These are phyloP conservation scores for Bombyx mori DNA, from an alignment of 1,140 invertebrate species.

Conservation along the genomic window ASM3026992v2 NC_085108.1:6337501-6338000, in stretches of 20 bases:
- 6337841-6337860: conserved; percentile 81
- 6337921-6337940: conserved; percentile 69
- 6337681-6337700: conserved; percentile 81
- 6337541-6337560: no score
- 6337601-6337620: conserved; percentile 9
- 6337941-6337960: conserved; percentile 44
- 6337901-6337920: conserved; percentile 71
- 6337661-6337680: conserved; percentile 74
- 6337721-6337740: conserved; percentile 90
- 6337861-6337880: conserved; percentile 38
- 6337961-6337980: conserved; percentile 47
- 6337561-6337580: conserved; percentile 9
- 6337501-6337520: no score
- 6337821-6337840: conserved; percentile 59
- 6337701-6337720: conserved; percentile 89
- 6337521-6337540: no score
- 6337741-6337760: conserved; percentile 68
- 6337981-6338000: not conserved
- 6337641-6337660: conserved; percentile 2
- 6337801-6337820: conserved; percentile 68
- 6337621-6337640: conserved; percentile 4
- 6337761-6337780: conserved; percentile 89
- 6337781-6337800: conserved; percentile 86
- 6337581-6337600: conserved; percentile 48
- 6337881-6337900: conserved; percentile 47